Evolutionary conservation across 1,140 invertebrate species (phyloP), one percentile per base, ranked within the genome.

Genomic region (Drosophila malerkotliana): DNA sequence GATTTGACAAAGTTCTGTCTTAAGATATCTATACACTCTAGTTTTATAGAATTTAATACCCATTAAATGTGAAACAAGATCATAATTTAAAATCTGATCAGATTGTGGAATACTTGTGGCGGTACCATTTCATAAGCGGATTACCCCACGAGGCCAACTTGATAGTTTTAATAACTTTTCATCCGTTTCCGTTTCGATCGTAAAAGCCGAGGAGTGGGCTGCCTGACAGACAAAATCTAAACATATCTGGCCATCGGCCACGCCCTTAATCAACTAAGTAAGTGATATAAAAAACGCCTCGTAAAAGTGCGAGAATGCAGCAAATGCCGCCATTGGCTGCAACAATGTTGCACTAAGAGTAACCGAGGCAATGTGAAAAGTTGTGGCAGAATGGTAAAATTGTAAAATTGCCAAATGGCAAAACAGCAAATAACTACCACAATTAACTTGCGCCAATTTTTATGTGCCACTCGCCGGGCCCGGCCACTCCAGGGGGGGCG

Each of bases 251-350:
- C 71, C 47, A 69, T 53, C 53, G 54, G 67, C 75, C 75, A 87
- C 83, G 68, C 83, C 83, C 75, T 79, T 79, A 87, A 87, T 87
- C 83, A 87, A 87, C 83, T 87, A 87, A 87, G 83, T 87, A 87
- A 71, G 63, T 71, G 41, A 74, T 41, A 75, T 56, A 73, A 74
- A 87, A 79, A 88, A 73, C 68, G 83, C 66, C 63, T 87, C 83
- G 83, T 87, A 87, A 87, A 87, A 87, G 59, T 77, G 75, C 60
- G 61, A 72, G 84, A 85, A 75, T 69, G 57, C 45, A 30, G 55
- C 49, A 12, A 52, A 59, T 66, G 80, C 41, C 41, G 41, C 5
- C 41, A 44, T 18, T 44, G 41, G n/a, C 41, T 12, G 41, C 82
- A 87, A 87, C 83, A 79, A 63, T 88, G 83, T 87, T 79, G 82